Conservation (phyloP, 2,888 invertebrate species). For the Xylota segnis region DNA sequence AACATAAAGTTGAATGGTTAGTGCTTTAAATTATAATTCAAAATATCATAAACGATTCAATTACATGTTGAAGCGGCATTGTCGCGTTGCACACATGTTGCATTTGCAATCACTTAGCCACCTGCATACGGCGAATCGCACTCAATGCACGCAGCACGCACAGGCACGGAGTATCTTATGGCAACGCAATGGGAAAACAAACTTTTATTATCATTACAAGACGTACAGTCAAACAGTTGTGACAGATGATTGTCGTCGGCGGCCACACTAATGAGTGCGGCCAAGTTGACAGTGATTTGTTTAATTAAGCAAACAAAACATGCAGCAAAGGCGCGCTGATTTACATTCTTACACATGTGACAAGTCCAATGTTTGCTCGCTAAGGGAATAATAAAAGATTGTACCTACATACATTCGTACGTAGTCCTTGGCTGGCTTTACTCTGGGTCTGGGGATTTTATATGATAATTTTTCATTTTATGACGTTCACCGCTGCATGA, state of each 20-base stretch:
- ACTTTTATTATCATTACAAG: slow-evolving; percentile 61
- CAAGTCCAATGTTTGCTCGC: slow-evolving; percentile 59
- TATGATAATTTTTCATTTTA: neutral
- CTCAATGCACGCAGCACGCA: slow-evolving; percentile 64
- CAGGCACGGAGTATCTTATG: slow-evolving; percentile 32
- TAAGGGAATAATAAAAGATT: slow-evolving; percentile 46
- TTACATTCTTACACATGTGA: slow-evolving; percentile 28
- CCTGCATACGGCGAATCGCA: slow-evolving; percentile 38
- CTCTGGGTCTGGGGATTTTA: neutral
- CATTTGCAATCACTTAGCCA: slow-evolving; percentile 52
- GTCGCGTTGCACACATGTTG: slow-evolving; percentile 60
- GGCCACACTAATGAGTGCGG: slow-evolving; percentile 72
- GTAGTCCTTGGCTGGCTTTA: slow-evolving; percentile 10
- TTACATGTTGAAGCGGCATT: slow-evolving; percentile 63
- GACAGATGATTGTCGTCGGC: slow-evolving; percentile 74
- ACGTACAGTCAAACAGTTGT: slow-evolving; percentile 61
- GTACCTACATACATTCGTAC: neutral
- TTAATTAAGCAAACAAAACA: slow-evolving; percentile 75
- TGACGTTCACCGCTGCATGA: neutral
- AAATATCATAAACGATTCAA: slow-evolving; percentile 72
- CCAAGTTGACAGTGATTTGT: slow-evolving; percentile 64
- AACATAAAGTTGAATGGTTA: slow-evolving; percentile 48
- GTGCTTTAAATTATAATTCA: slow-evolving; percentile 61
- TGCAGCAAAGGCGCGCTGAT: slow-evolving; percentile 25
- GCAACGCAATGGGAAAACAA: slow-evolving; percentile 50